Conservation (phyloP, 2,888 invertebrate genomes). For the Campaea margaritaria region DNA sequence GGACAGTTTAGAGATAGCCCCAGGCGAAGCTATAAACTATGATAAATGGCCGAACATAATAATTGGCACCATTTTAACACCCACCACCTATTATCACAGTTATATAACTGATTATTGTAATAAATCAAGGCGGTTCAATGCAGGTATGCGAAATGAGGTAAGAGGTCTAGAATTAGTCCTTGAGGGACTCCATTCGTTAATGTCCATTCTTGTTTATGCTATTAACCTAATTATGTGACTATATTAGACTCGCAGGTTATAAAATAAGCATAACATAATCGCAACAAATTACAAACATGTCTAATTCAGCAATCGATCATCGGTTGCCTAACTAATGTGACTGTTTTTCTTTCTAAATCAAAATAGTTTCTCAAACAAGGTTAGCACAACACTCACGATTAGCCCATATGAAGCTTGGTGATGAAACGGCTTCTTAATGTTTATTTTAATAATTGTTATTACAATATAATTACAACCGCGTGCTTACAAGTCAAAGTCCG, state of each 20-base stretch:
- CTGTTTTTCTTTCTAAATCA: constrained; percentile 39
- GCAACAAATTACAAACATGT: constrained; percentile 26
- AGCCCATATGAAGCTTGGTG: constrained; percentile 33
- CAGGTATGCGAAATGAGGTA: constrained; percentile 11
- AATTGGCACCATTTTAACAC: constrained; percentile 32
- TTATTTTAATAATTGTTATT: constrained; percentile 45
- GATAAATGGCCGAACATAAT: constrained; percentile 30
- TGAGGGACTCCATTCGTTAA: constrained; percentile 21
- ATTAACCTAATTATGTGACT: constrained; percentile 13
- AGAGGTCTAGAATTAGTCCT: constrained; percentile 15
- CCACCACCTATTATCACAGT: constrained; percentile 26
- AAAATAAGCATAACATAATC: constrained; percentile 14
- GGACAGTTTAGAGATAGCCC: constrained; percentile 23
- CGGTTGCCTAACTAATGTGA: constrained; percentile 26
- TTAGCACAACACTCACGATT: constrained; percentile 35
- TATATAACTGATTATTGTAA: constrained; percentile 28
- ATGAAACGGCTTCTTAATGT: constrained; percentile 37
- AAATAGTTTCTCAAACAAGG: constrained; percentile 35
- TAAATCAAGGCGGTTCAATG: constrained; percentile 21
- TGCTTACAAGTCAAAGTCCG: constrained; percentile 39
- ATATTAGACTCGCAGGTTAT: constrained; percentile 2
- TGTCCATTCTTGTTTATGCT: constrained; percentile 11
- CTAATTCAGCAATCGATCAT: constrained; percentile 28
- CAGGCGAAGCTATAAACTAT: constrained; percentile 22
- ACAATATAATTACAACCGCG: constrained; percentile 40